Base-by-base conservation (phyloP, 2,888 invertebrate genomes). In the Apodemia hepburni region DNA sequence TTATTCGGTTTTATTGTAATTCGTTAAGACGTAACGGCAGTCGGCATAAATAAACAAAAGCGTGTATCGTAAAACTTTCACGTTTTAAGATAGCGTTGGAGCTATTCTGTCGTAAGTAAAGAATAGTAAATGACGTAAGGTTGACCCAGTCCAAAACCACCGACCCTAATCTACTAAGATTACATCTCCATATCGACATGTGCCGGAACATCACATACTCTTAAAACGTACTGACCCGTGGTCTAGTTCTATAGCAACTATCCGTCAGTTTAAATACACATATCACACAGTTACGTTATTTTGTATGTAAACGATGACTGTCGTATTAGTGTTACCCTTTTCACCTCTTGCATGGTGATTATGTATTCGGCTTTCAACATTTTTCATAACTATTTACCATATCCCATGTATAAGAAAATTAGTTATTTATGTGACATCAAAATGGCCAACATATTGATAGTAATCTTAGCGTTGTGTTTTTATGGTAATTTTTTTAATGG, bases 141-240 rank as follows among this genome's bases (percentile, higher is more conserved):
- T 57, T 57, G 54, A 57, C 54, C 54, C 54, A 29, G 27, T 57
- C 54, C 54, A 57, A 57, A 57, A 57, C 29, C 27, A 57, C 54
- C 27, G 54, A 57, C 54, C 54, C 54, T 57, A 57, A 57, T 57
- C 54, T 57, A 57, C 54, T 29, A 27, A 57, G 29, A 57, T 57
- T 57, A 15, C 2, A 57, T 57, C 54, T 29, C 15, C 54, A 27
- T 57, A 63, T 54, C 29, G 65, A 62, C 54, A 61, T 38, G 62
- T 65, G 63, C 61, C 63, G 65, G 63, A 65, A 64, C 58, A 63
- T 59, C 29, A 22, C 57, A 42, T 9, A 59, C 62, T n/a, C 45
- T 47, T 22, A 49, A 58, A 65, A 63, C 57, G 42, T 59, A 60
- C 57, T 63, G 61, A 65, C 59, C 59, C 58, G 22, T 35, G 57